Conservation (phyloP, 1,140 invertebrate genomes). For the Ladona fulva region DNA sequence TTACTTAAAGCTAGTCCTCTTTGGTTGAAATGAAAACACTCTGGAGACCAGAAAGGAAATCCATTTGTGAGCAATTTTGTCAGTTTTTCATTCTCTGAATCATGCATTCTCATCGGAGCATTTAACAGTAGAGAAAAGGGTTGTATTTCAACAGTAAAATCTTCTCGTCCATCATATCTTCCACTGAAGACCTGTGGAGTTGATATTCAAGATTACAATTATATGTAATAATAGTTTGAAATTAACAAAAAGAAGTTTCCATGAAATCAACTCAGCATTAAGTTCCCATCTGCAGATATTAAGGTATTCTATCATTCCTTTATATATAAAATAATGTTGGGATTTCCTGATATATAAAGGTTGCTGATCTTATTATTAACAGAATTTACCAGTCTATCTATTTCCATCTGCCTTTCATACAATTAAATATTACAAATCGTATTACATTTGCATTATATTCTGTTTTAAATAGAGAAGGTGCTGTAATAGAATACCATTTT, state of each 20-base stretch:
- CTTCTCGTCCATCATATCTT: slow-evolving; percentile 44
- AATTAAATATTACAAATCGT: no score
- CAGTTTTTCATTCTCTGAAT: slow-evolving; percentile 21
- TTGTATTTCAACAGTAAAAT: slow-evolving; percentile 62
- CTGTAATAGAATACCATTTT: slow-evolving; percentile 7
- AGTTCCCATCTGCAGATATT: no score
- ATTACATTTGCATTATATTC: no score
- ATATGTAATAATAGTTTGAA: background rate
- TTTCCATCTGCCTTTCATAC: no score
- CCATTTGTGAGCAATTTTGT: slow-evolving; percentile 38
- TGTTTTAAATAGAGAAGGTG: background rate
- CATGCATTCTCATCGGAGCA: slow-evolving; percentile 31
- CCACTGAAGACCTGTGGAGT: slow-evolving; percentile 43
- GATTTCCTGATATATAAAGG: no score
- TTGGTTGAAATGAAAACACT: slow-evolving; percentile 69
- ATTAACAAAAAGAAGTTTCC: background rate
- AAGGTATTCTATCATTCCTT: no score
- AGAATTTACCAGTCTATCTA: no score
- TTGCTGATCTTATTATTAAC: no score
- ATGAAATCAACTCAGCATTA: background rate
- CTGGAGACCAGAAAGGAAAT: slow-evolving; percentile 58
- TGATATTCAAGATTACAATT: slow-evolving; percentile 20
- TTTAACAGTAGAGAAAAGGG: slow-evolving; percentile 52
- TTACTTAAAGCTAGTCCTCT: slow-evolving; percentile 57
- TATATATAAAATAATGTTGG: no score